A percentile compares a stretch with the other conserved stretches of the same genome.
Conservation (phyloP, 2,797 vertebrate species). For the Poecilia picta region DNA sequence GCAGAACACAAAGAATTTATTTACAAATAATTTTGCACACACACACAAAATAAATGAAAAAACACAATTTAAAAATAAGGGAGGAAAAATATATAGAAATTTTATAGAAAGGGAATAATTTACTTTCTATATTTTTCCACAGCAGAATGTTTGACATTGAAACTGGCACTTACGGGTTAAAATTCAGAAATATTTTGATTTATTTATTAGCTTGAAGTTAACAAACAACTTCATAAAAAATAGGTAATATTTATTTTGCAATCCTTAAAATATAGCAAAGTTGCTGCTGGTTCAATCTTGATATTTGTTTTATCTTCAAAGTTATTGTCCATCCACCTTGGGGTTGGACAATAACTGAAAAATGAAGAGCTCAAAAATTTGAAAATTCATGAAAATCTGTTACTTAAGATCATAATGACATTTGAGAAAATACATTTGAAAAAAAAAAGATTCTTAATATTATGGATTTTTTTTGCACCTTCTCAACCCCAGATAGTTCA, state of each 20-base stretch:
- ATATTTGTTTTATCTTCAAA: no score
- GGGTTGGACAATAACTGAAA: not conserved
- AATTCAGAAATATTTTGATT: not conserved
- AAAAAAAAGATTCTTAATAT: not conserved
- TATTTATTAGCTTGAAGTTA: not conserved
- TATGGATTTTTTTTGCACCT: not conserved
- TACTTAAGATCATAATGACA: not conserved
- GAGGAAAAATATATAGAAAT: not conserved
- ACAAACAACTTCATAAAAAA: not conserved
- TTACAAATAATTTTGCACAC: not conserved
- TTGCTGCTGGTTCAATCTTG: not conserved
- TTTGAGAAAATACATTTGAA: not conserved
- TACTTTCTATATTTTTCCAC: not conserved
- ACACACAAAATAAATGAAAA: not conserved
- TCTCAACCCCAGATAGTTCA: not conserved
- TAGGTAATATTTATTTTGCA: not conserved
- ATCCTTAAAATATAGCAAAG: not conserved
- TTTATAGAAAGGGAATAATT: not conserved
- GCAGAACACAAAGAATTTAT: not conserved
- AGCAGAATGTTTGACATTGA: not conserved
- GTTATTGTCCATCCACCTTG: not conserved
- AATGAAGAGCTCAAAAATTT: not conserved
- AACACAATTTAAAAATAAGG: not conserved
- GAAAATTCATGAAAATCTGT: not conserved
- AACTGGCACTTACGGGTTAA: not conserved